Conservation (phyloP, 2,888 invertebrate genomes). For the Lamproptera curius region DNA sequence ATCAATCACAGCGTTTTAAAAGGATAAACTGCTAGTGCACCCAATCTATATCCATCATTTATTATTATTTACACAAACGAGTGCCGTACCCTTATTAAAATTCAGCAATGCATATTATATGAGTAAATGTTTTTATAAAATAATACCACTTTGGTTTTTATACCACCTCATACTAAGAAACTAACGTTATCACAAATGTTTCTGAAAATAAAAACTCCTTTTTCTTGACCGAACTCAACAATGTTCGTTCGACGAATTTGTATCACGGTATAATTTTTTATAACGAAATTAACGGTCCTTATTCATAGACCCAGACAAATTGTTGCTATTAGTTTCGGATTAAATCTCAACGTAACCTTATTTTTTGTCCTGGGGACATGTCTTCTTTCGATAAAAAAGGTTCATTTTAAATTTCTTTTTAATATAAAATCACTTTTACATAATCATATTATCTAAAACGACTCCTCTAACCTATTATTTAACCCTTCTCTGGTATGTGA, state of each 20-base stretch:
- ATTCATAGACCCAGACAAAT: constrained; percentile 45
- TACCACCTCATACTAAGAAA: too few relatives aligned
- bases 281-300: constrained; percentile 9
- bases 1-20: too few relatives aligned
- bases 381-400: constrained; percentile 39
- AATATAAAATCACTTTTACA: constrained; percentile 46
- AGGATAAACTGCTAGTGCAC: too few relatives aligned
- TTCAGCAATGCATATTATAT: too few relatives aligned
- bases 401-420: constrained; percentile 43
- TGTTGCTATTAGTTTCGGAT: constrained; percentile 66
- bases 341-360: constrained; percentile 46
- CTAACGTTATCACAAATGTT: too few relatives aligned
- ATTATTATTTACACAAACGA: too few relatives aligned
- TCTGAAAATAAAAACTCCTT: too few relatives aligned
- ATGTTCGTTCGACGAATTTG: background rate
- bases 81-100: too few relatives aligned
- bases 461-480: constrained; percentile 31
- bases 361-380: constrained; percentile 52
- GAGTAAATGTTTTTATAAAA: too few relatives aligned
- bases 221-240: too few relatives aligned
- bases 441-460: constrained; percentile 42
- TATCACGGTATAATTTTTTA: constrained; percentile 6
- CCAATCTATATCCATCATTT: too few relatives aligned
- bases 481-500: constrained; percentile 24
- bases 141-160: too few relatives aligned